phyloP scores from a whole-genome alignment of 2,113 vertebrate species.

The Gorsachius goisagi region DNA sequence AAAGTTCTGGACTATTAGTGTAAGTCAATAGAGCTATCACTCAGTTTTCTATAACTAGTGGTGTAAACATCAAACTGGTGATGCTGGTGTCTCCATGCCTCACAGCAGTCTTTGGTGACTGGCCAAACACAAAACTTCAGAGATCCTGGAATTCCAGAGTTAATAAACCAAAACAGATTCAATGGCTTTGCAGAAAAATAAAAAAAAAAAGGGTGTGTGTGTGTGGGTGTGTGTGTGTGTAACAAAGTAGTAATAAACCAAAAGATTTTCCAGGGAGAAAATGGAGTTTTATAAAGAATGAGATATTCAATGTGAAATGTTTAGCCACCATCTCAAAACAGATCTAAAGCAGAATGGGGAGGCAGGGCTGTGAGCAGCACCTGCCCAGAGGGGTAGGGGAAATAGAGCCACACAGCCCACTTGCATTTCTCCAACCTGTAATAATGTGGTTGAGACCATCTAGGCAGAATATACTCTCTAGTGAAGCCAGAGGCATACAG shows the following conservation, averaged over 20 bases:
- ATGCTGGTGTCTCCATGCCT: background rate
- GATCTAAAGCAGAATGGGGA: background rate
- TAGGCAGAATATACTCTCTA: background rate
- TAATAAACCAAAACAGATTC: background rate
- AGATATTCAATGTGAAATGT: background rate
- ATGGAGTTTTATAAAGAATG: background rate
- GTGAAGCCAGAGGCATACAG: background rate
- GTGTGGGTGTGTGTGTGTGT: too few species aligned
- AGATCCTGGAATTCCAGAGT: background rate
- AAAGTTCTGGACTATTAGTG: background rate
- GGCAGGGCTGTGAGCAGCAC: background rate
- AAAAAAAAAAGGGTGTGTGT: too few species aligned
- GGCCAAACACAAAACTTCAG: background rate
- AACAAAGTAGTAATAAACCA: background rate
- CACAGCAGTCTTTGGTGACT: background rate
- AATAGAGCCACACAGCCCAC: background rate
- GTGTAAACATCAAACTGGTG: background rate
- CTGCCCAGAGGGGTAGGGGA: background rate
- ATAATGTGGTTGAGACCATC: background rate
- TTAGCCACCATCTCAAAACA: background rate
- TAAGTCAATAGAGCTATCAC: background rate
- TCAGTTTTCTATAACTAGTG: background rate
- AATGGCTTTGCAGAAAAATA: background rate
- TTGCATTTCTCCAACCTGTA: background rate
- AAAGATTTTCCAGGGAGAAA: background rate